Conservation (phyloP, 2,113 vertebrate genomes). For the Antidorcas marsupialis region DNA sequence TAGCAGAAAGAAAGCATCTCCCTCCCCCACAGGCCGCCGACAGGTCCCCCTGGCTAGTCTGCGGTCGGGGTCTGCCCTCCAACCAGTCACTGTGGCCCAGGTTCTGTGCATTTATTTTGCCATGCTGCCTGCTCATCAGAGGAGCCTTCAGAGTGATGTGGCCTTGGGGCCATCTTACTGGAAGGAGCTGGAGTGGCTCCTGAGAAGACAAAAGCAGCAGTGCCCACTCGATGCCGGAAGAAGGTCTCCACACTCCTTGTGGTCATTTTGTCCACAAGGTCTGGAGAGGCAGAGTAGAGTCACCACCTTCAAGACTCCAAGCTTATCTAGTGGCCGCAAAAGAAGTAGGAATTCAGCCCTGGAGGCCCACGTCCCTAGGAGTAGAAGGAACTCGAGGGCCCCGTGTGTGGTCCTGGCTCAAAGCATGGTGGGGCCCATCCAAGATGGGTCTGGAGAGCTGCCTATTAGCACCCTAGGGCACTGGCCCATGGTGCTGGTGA, state of each 20-base stretch:
- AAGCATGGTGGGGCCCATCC: background rate
- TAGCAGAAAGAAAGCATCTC: background rate
- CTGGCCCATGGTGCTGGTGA: background rate
- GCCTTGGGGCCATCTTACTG: background rate
- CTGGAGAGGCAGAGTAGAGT: background rate
- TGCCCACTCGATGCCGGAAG: background rate
- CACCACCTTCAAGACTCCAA: background rate
- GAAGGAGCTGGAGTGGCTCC: background rate
- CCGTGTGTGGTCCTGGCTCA: background rate
- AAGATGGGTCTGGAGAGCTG: background rate
- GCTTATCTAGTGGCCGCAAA: too few relatives aligned
- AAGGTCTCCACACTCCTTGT: background rate
- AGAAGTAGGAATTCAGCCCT: background rate
- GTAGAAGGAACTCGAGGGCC: accelerated
- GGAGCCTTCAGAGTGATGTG: background rate
- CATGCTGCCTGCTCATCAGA: background rate
- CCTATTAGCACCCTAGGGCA: background rate
- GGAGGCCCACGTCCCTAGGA: background rate
- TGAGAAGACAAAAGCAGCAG: background rate
- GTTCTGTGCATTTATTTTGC: background rate
- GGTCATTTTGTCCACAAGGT: background rate
- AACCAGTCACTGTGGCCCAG: background rate
- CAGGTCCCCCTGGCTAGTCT: background rate
- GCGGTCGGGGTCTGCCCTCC: background rate
- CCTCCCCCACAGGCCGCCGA: accelerated